Evolutionary conservation across 1,140 invertebrate genomes (phyloP).

Genomic region (Heliconius melpomene): DNA sequence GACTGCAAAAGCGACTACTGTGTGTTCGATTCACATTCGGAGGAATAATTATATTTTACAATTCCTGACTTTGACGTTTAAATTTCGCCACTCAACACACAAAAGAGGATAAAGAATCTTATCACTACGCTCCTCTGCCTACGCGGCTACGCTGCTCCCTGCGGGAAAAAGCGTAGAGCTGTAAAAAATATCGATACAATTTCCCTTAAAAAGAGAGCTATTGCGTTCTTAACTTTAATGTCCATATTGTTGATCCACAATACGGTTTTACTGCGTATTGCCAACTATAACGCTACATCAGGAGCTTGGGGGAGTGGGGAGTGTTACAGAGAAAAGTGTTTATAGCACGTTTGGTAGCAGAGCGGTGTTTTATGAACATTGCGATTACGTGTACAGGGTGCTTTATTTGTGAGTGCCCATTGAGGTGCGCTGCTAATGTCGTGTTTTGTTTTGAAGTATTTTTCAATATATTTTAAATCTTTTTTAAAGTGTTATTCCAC

Average conservation of each 20-base stretch:
- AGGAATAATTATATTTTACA: too few relatives aligned
- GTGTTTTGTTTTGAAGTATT: background rate
- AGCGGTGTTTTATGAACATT: constrained; percentile 32
- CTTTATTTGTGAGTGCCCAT: background rate
- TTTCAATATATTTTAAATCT: background rate
- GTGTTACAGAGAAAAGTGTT: constrained; percentile 69
- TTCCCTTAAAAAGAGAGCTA: background rate
- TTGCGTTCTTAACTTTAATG: background rate
- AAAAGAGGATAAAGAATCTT: background rate
- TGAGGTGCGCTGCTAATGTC: too few relatives aligned
- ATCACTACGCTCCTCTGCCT: too few relatives aligned
- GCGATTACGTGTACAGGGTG: constrained; percentile 5
- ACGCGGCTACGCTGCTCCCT: too few relatives aligned
- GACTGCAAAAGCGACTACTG: too few relatives aligned
- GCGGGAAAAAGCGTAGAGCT: too few relatives aligned
- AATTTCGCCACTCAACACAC: too few relatives aligned
- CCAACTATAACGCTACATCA: constrained; percentile 66
- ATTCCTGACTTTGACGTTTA: too few relatives aligned
- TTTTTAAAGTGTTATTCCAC: too few relatives aligned
- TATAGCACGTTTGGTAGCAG: constrained; percentile 45
- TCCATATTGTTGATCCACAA: background rate
- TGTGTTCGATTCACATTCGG: too few relatives aligned
- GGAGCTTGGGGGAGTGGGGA: constrained; percentile 22
- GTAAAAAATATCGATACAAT: background rate
- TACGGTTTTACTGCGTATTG: constrained; percentile 57